Percentiles rank a stretch among this genome's conserved stretches.
These are phyloP conservation scores for Coluber constrictor DNA, from an alignment of 2,797 vertebrate species.

Conservation along the genomic window DNA sequence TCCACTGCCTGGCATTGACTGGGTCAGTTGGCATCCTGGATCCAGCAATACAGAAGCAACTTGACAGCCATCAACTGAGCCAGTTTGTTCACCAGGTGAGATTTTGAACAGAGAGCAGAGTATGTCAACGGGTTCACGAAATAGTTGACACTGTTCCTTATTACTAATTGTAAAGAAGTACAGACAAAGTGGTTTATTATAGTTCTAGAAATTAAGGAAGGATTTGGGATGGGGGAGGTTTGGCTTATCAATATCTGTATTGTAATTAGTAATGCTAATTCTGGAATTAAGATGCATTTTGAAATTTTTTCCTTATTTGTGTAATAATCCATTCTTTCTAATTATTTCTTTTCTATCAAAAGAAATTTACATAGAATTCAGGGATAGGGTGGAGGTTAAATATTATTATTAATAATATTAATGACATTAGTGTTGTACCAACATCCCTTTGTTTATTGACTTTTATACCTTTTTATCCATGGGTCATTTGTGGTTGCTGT, in stretches of 20 bases:
- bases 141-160: background rate
- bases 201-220: background rate
- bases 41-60: constrained; percentile 4
- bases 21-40: background rate
- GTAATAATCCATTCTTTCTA: background rate
- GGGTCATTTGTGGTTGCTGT: background rate
- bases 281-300: background rate
- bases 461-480: background rate
- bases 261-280: background rate
- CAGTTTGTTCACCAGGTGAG: constrained; percentile 26
- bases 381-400: background rate
- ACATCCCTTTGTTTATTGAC: background rate
- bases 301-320: background rate
- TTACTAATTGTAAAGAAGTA: background rate
- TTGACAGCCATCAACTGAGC: constrained; percentile 13
- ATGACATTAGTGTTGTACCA: background rate
- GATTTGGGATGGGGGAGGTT: background rate
- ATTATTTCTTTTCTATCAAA: background rate
- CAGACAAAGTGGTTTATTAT: background rate
- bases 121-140: background rate
- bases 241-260: background rate
- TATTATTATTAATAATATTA: background rate
- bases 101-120: background rate
- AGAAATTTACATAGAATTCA: background rate
- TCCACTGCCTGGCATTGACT: constrained; percentile 21